These are phyloP conservation scores for Philaethria dido DNA, from an alignment of 2,888 invertebrate species.

Conservation along the genomic window DNA sequence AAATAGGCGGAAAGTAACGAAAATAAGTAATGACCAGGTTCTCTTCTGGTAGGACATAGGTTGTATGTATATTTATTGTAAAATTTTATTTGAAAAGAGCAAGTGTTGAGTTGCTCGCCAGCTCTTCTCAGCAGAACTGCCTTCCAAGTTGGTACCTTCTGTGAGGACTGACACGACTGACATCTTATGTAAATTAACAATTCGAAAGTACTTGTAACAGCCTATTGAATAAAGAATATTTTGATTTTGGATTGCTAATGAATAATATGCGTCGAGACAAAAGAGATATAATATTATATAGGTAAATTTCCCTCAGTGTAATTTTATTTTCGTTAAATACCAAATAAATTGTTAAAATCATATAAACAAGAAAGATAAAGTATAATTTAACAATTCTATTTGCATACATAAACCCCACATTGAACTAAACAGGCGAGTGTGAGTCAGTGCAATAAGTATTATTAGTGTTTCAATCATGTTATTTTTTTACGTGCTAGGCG, in stretches of 20 bases:
- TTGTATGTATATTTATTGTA: too few species aligned
- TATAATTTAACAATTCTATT: constrained; percentile 23
- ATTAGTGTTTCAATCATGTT: constrained; percentile 44
- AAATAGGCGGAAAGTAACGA: background rate
- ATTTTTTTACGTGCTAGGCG: constrained; percentile 44
- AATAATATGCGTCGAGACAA: background rate
- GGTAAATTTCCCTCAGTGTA: background rate
- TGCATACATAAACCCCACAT: constrained; percentile 23
- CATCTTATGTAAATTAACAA: too few species aligned
- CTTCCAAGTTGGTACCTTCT: too few species aligned
- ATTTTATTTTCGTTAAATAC: background rate
- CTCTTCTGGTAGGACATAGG: too few species aligned
- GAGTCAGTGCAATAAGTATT: constrained; percentile 45
- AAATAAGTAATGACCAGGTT: background rate
- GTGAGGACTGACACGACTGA: too few species aligned
- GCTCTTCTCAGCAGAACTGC: too few species aligned
- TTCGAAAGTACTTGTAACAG: too few species aligned
- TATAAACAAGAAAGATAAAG: constrained; percentile 16
- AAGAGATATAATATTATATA: background rate
- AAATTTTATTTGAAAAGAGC: too few species aligned
- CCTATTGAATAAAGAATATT: too few species aligned
- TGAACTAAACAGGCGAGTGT: constrained; percentile 33
- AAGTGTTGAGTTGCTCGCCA: too few species aligned
- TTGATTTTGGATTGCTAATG: too few species aligned
- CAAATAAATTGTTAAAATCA: background rate